A percentile compares a stretch with the other conserved stretches of the same genome.
These are phyloP conservation scores for Centropus bengalensis DNA, from an alignment of 2,113 vertebrate genomes.

Conservation along the genomic window DNA sequence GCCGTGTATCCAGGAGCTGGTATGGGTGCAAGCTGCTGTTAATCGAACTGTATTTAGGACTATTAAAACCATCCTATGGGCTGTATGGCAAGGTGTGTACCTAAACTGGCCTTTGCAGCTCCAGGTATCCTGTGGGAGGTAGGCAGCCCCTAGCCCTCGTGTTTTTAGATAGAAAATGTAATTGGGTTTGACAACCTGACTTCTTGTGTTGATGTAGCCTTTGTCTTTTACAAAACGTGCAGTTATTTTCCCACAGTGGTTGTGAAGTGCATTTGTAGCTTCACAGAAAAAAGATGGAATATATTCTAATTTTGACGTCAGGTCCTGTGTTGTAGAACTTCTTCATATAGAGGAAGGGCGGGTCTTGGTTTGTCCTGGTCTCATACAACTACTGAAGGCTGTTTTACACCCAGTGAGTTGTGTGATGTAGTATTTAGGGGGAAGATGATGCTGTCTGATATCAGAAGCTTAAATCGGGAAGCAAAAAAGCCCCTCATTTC, in stretches of 20 bases:
- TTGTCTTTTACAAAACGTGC: background rate
- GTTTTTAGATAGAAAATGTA: background rate
- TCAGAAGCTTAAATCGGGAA: background rate
- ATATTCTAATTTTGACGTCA: background rate
- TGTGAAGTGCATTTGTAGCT: background rate
- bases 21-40: conserved; percentile 8
- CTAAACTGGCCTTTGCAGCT: background rate
- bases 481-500: background rate
- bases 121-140: background rate
- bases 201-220: background rate
- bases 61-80: background rate
- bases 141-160: background rate
- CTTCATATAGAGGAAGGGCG: background rate
- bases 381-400: background rate
- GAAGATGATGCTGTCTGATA: background rate
- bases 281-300: background rate
- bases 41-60: background rate
- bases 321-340: background rate
- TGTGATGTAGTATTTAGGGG: background rate
- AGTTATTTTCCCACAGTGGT: background rate
- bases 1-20: background rate
- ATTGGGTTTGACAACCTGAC: background rate
- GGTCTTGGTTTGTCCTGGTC: background rate
- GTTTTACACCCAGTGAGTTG: background rate
- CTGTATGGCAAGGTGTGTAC: background rate